Evolutionary conservation across 1,140 invertebrate genomes (phyloP).

Genomic region (Heterodera carotae): DNA sequence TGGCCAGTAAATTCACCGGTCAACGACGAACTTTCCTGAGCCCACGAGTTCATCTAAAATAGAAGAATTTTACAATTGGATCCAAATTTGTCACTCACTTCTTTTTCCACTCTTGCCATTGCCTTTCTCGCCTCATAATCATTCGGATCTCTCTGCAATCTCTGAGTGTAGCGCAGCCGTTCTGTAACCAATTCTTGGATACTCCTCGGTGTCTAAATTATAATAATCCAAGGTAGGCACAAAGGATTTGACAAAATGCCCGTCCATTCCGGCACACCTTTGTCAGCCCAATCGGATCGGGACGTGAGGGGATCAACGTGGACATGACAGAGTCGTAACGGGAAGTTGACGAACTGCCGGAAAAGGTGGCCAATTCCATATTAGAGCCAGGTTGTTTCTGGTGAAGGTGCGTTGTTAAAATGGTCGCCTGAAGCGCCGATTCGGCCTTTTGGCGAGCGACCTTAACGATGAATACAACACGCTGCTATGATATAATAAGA

Average conservation of each 20-base stretch:
- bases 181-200: conserved; percentile 27
- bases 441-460: conserved; percentile 27
- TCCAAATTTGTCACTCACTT: conserved; percentile 14
- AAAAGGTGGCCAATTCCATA: background rate
- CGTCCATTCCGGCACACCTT: too few relatives aligned
- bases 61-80: background rate
- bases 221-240: background rate
- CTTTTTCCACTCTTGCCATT: conserved; percentile 23
- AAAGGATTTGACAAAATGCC: too few relatives aligned
- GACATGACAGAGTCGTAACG: background rate
- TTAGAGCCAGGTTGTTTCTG: background rate
- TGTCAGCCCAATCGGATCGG: conserved; percentile 21
- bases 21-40: conserved; percentile 14
- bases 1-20: conserved; percentile 34
- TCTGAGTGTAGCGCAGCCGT: conserved; percentile 27
- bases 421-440: conserved; percentile 25
- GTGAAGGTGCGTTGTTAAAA: conserved; percentile 19
- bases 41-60: conserved; percentile 42
- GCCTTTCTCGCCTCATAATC: conserved; percentile 37
- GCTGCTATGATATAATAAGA: background rate
- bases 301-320: background rate
- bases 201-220: conserved; percentile 22
- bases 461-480: background rate
- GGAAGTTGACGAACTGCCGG: background rate
- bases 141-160: conserved; percentile 35